Evolutionary conservation across 2,888 invertebrate species (phyloP).

Genomic region (Eupithecia insigniata): DNA sequence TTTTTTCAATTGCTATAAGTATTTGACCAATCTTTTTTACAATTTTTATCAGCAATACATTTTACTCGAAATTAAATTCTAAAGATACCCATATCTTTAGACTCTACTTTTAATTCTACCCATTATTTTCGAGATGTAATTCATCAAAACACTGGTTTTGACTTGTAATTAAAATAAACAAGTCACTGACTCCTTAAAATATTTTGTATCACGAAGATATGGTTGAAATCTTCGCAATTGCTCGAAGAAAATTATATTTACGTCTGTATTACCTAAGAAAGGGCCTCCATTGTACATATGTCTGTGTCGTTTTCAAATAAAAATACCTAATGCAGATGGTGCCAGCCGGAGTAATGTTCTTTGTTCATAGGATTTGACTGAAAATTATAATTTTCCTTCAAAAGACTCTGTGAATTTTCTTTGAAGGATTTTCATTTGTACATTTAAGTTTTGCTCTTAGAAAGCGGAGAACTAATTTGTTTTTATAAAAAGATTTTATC

Average conservation of each 20-base stretch:
- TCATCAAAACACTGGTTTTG: slow-evolving; percentile 12
- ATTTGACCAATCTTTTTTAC: background rate
- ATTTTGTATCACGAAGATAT: slow-evolving; percentile 9
- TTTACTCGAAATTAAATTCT: no score
- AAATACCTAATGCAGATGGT: slow-evolving; percentile 51
- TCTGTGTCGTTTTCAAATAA: slow-evolving; percentile 46
- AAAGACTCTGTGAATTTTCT: slow-evolving; percentile 1
- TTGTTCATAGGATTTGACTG: slow-evolving; percentile 24
- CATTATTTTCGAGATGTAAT: slow-evolving; percentile 1
- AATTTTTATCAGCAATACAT: background rate
- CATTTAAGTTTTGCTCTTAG: background rate
- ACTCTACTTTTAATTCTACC: background rate
- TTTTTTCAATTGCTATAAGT: background rate
- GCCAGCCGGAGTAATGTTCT: slow-evolving; percentile 44
- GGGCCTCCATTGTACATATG: slow-evolving; percentile 47
- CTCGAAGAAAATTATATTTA: slow-evolving; percentile 41
- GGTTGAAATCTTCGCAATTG: slow-evolving; percentile 33
- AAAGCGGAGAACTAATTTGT: background rate
- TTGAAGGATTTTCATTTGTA: background rate
- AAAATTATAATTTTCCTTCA: slow-evolving; percentile 18
- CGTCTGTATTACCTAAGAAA: slow-evolving; percentile 34
- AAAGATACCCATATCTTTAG: background rate
- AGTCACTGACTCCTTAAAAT: slow-evolving; percentile 21
- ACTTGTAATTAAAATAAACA: slow-evolving; percentile 22
- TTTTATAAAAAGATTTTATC: background rate